phyloP scores from a whole-genome alignment of 2,888 invertebrate genomes.

The Nomada lathburiana region DNA sequence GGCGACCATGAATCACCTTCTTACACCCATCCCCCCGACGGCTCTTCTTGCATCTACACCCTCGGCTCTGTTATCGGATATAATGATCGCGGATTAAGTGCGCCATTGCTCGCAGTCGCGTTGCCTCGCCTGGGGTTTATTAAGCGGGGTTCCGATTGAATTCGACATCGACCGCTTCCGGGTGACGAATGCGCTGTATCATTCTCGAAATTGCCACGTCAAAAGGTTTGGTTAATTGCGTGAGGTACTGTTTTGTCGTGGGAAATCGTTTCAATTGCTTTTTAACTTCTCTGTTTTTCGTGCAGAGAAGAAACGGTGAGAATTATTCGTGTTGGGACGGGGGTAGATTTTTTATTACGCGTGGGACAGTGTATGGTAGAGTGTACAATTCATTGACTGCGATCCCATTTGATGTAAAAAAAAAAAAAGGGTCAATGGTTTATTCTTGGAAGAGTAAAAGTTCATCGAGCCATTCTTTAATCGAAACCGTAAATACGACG shows the following conservation, averaged over 20 bases:
- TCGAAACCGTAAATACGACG: too few species aligned
- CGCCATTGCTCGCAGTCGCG: conserved; percentile 35
- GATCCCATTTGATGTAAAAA: too few species aligned
- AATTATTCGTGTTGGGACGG: too few species aligned
- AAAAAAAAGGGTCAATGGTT: too few species aligned
- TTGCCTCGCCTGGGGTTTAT: conserved; percentile 40
- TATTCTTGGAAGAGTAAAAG: too few species aligned
- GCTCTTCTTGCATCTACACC: conserved; percentile 3
- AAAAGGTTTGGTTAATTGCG: background rate
- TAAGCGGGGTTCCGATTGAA: conserved; percentile 43
- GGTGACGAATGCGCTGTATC: conserved; percentile 23
- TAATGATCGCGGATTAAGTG: conserved; percentile 70
- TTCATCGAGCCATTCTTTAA: too few species aligned
- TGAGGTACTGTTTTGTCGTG: background rate
- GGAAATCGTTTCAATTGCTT: too few species aligned
- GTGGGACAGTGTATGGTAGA: too few species aligned
- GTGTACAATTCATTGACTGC: too few species aligned
- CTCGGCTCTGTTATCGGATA: conserved; percentile 61
- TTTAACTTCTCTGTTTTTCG: too few species aligned
- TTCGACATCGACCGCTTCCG: conserved; percentile 1
- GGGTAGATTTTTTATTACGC: too few species aligned
- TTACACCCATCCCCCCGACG: conserved; percentile 26
- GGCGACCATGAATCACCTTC: conserved; percentile 70
- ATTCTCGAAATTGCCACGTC: conserved; percentile 11
- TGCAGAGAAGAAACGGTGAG: too few species aligned